These are phyloP conservation scores for Microvelia longipes DNA, from an alignment of 1,140 invertebrate genomes.

Conservation along the genomic window DNA sequence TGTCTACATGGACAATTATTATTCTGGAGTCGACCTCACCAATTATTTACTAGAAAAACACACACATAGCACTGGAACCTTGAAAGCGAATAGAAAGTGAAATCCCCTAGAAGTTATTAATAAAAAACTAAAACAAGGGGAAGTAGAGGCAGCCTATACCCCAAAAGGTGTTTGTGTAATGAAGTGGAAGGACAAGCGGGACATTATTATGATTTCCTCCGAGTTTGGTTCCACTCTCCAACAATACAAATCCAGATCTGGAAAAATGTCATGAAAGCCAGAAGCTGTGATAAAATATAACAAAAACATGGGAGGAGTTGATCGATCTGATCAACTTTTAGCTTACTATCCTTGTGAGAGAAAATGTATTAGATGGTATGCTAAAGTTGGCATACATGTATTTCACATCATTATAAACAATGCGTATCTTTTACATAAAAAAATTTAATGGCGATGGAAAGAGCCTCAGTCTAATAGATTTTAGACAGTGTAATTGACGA, in stretches of 20 bases:
- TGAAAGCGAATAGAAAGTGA: constrained; percentile 12
- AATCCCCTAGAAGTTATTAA: constrained; percentile 15
- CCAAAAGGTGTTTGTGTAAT: constrained; percentile 14
- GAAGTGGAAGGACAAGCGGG: constrained; percentile 27
- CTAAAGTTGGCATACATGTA: neutral
- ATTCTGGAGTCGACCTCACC: constrained; percentile 8
- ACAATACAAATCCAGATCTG: constrained; percentile 11
- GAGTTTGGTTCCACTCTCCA: constrained; percentile 15
- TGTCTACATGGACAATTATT: constrained; percentile 10
- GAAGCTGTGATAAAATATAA: constrained; percentile 3
- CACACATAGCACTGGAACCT: constrained; percentile 17
- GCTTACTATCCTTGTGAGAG: constrained; percentile 1
- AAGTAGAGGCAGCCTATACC: constrained; percentile 11
- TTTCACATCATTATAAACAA: neutral
- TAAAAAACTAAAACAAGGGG: constrained; percentile 17
- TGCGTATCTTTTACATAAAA: neutral
- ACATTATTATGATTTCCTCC: constrained; percentile 24
- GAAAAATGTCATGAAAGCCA: constrained; percentile 1
- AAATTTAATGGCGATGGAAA: too few species aligned
- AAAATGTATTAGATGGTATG: neutral
- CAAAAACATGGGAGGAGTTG: constrained; percentile 5
- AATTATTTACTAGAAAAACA: constrained; percentile 12
- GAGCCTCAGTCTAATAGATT: too few species aligned
- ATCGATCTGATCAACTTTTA: constrained; percentile 6
- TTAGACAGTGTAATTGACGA: too few species aligned